A percentile compares a stretch with the other conserved stretches of the same genome.
Conservation (phyloP, 2,113 vertebrate species). For the Gracilinanus agilis region DNA sequence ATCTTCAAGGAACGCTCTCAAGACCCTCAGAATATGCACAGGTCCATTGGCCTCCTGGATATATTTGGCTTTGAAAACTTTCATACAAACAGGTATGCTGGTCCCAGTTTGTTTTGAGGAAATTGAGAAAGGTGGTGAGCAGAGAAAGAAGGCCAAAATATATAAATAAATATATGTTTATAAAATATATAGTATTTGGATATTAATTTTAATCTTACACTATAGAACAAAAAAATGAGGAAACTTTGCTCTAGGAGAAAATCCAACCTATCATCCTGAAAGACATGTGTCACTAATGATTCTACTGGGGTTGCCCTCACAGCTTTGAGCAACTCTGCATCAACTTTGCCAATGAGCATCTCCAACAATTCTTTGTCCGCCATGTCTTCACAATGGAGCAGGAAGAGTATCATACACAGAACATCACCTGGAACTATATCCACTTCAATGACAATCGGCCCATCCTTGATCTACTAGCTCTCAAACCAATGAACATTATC, state of each 20-base stretch:
- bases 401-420: conserved; percentile 91
- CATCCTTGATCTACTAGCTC: conserved; percentile 90
- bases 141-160: background rate
- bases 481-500: conserved; percentile 93
- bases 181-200: too few species aligned
- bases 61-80: conserved; percentile 99
- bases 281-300: background rate
- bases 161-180: too few species aligned
- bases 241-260: background rate
- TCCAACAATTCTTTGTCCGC: conserved; percentile 97
- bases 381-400: conserved; percentile 97
- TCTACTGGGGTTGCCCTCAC: conserved; percentile 21
- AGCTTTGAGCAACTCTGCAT: conserved; percentile 99
- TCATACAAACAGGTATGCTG: conserved; percentile 92
- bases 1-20: conserved; percentile 88
- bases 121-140: conserved; percentile 14
- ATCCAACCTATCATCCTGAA: conserved; percentile 20
- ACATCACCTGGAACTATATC: conserved; percentile 92
- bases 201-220: too few species aligned
- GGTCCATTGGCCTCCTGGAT: conserved; percentile 94
- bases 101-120: background rate
- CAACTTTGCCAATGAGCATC: conserved; percentile 97
- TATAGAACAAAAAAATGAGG: background rate
- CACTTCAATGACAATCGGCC: conserved; percentile 91
- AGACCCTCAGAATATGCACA: conserved; percentile 78